Base-by-base conservation (phyloP, 2,797 vertebrate genomes). In the Hydrocynus forskahlii region DNA sequence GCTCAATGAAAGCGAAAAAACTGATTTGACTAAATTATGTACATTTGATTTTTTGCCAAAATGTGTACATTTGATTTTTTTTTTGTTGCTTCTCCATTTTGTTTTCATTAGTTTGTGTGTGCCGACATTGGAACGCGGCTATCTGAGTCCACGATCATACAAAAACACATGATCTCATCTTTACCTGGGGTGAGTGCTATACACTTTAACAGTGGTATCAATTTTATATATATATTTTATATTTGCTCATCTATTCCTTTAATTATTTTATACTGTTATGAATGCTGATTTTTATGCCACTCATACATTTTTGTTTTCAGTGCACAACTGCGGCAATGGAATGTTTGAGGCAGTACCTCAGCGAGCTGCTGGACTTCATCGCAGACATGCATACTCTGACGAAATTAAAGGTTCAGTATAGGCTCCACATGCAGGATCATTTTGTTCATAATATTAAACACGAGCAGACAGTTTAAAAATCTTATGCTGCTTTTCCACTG, bases 371-470 rank as follows among this genome's bases (percentile, higher is more conserved):
- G 94, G 98, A 99, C 90, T 99, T 99, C 91, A 97, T 98, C 89
- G 97, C 98, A 19, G 98, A 99, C 89, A 99, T 99, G 98, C 98
- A 99, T 91, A 99, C 97, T 0, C 93, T 99, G 69, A 98, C 98
- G 86, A 99, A 97, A 88, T 90, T 99, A 52, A 99, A 99, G 95
- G 98, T 99, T 91, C 75, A 14, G 80, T 25, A 81, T 38, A 52
- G 9, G 25, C 48, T 68, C 10, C 13, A 10, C 21, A 60, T 50
- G 52, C 6, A 1, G n/a, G 4, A 17, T 4, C 2, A 48, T 1
- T 48, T 48, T 48, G 45, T 48, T 48, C 10, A 48, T 1, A 48
- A 57, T 57, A 57, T 6, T 19, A 57, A 57, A 5, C 0, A 6
- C 4, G 19, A n/a, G 17, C 68, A 35, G 8, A 43, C 40, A 43